Percentiles rank a stretch among this genome's conserved stretches.
These are phyloP conservation scores for Lasius platythorax DNA, from an alignment of 2,888 invertebrate species.

Conservation along the genomic window DNA sequence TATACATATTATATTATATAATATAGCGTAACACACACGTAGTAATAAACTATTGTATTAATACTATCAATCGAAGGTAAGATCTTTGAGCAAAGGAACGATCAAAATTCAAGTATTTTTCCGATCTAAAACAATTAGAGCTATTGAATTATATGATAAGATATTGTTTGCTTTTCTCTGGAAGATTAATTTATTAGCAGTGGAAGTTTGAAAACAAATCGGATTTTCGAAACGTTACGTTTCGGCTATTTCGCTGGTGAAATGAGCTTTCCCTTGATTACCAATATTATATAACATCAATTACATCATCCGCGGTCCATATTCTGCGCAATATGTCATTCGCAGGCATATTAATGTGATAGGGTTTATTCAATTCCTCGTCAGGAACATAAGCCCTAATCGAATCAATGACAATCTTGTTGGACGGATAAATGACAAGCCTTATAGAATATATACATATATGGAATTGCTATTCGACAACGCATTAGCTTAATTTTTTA, in stretches of 20 bases:
- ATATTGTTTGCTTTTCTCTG: background rate
- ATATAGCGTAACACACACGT: background rate
- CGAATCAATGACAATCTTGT: conserved; percentile 3
- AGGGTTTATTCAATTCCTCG: conserved; percentile 38
- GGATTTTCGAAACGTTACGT: background rate
- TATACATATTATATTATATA: background rate
- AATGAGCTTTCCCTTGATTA: conserved; percentile 40
- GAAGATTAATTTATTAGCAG: conserved; percentile 1
- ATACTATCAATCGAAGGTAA: background rate
- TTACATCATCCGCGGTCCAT: conserved; percentile 39
- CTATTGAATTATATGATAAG: background rate
- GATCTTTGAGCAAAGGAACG: background rate
- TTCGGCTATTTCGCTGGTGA: conserved; percentile 22
- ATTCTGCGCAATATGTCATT: conserved; percentile 46
- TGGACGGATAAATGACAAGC: conserved; percentile 3
- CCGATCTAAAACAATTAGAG: background rate
- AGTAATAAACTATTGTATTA: background rate
- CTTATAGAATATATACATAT: background rate
- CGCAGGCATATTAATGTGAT: conserved; percentile 41
- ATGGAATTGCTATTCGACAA: conserved; percentile 6
- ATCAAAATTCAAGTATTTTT: background rate
- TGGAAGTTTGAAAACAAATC: background rate
- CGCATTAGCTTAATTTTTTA: background rate
- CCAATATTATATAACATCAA: conserved; percentile 45
- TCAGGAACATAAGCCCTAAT: conserved; percentile 32